Base-by-base conservation (phyloP, 2,797 vertebrate genomes). In the Chloroceryle inda region DNA sequence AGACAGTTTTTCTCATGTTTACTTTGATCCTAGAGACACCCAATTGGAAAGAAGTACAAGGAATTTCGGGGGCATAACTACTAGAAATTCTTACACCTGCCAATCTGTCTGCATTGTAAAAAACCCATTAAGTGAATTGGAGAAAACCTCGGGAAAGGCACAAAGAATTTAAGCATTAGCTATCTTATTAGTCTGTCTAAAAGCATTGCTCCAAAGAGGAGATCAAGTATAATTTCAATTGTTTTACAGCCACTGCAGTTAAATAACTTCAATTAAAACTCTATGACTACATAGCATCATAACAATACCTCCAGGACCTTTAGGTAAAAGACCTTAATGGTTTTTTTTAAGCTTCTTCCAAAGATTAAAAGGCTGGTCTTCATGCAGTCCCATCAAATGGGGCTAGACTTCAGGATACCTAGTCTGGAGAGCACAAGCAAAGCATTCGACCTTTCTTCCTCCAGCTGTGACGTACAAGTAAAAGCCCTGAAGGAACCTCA, bases 211-310 rank as follows among this genome's bases (percentile, higher is more conserved):
- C 47, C 64, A 86, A 90, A 94, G 78, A 92, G 44, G 5, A 69
- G 38, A 52, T 91, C 11, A 63, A 64, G 42, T 80, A 87, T 82
- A 85, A 83, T 93, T 95, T 91, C 59, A 63, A 71, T 84, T 89
- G 38, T 84, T 94, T 88, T 91, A 74, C 74, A 88, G 53, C 16
- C 44, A 50, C 59, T 76, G 23, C 8, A 76, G 53, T 80, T 91
- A 81, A 94, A 87, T 67, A 73, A 6, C 29, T 88, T 85, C 83
- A 92, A 61, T 88, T 92, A 92, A 90, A 85, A 67, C 37, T 90
- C 77, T 82, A 3, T 80, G 76, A 63, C 76, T 88, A 75, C 50
- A n/a, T 21, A 82, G 52, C 71, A 56, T 67, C 66, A 76, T 69
- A 86, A 74, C 82, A 82, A 61, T 40, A 83, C 13, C 77, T 79